Percentiles rank a stretch among this genome's conserved stretches.
Evolutionary conservation across 2,113 vertebrate species (phyloP).

Genomic region (Nesoenas mayeri): DNA sequence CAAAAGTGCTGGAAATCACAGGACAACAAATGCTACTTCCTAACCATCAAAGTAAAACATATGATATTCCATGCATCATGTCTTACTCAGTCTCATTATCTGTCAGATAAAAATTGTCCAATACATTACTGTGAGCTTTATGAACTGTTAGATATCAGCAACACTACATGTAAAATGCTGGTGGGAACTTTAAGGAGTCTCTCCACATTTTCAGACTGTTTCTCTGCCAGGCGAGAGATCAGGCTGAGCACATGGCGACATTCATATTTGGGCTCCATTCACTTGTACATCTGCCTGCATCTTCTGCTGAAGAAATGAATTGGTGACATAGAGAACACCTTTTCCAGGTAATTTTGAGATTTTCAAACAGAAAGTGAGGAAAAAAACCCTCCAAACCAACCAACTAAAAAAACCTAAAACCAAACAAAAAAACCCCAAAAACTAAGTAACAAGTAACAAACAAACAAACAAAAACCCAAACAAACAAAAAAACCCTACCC

Average conservation of each 20-base stretch:
- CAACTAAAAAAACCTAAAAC: no score
- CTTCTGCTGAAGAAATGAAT: background rate
- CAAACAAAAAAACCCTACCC: no score
- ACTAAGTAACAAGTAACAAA: no score
- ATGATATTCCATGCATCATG: background rate
- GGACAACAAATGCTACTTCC: background rate
- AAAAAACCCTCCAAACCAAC: background rate
- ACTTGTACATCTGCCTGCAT: background rate
- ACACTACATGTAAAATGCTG: background rate
- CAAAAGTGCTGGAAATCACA: background rate
- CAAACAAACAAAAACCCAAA: no score
- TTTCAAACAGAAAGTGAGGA: background rate
- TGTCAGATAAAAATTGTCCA: background rate
- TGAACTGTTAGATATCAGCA: background rate
- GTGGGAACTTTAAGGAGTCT: background rate
- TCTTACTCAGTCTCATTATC: background rate
- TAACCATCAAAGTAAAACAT: background rate
- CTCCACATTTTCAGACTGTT: background rate
- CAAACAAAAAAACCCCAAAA: no score
- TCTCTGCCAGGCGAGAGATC: background rate
- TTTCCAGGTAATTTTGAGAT: background rate
- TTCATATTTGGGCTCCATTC: background rate
- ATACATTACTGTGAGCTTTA: background rate
- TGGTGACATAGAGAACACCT: background rate
- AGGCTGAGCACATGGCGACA: background rate